These are phyloP conservation scores for Linyphia triangularis DNA, from an alignment of 2,888 invertebrate genomes.

Conservation along the genomic window DNA sequence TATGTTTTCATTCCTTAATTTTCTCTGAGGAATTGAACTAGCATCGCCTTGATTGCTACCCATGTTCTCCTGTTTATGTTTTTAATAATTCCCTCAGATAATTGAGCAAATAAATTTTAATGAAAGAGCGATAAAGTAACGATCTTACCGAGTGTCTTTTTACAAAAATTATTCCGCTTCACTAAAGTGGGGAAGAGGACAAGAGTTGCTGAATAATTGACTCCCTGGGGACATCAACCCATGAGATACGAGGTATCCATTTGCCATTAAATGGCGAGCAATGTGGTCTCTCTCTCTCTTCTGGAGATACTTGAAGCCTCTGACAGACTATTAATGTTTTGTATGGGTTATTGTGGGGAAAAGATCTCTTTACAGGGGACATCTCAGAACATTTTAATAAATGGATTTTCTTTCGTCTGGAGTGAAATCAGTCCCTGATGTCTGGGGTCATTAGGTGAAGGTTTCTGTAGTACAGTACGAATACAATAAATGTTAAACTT, in stretches of 20 bases:
- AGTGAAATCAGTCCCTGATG: not conserved
- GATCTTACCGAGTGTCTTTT: constrained; percentile 49
- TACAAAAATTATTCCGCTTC: constrained; percentile 36
- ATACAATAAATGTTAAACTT: too few relatives aligned
- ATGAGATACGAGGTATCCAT: constrained; percentile 18
- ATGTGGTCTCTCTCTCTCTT: constrained; percentile 25
- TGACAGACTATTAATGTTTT: constrained; percentile 5
- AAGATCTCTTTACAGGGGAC: not conserved
- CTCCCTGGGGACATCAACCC: constrained; percentile 37
- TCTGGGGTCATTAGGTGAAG: too few relatives aligned
- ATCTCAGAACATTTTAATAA: not conserved
- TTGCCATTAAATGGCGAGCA: constrained; percentile 37
- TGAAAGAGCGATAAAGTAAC: constrained; percentile 28
- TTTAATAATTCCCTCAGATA: not conserved
- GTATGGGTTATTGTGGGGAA: not conserved
- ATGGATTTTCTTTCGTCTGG: not conserved
- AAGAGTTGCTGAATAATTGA: constrained; percentile 46
- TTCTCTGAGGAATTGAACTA: not conserved
- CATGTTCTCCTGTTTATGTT: not conserved
- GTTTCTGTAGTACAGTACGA: too few relatives aligned
- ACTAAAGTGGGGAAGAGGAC: not conserved
- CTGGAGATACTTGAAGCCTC: not conserved
- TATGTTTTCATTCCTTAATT: not conserved
- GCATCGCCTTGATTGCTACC: not conserved
- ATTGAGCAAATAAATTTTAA: constrained; percentile 46